phyloP scores from a whole-genome alignment of 2,797 vertebrate genomes.

The Protosalanx chinensis region DNA sequence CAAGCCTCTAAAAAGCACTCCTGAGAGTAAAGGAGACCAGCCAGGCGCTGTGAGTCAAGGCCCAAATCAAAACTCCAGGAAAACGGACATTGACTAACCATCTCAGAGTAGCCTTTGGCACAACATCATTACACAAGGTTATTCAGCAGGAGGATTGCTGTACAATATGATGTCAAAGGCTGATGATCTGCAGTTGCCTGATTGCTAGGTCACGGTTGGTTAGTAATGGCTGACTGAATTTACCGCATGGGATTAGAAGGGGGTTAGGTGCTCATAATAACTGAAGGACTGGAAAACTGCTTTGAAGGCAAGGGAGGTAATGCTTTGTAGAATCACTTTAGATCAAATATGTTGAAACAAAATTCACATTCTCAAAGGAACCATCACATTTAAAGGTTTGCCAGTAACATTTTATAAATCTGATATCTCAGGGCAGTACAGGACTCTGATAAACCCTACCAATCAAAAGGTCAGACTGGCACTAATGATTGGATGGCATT shows the following conservation, averaged over 20 bases:
- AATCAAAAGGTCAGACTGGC: too few species aligned
- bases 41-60: slow-evolving; percentile 22
- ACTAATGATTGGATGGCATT: too few species aligned
- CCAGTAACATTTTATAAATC: too few species aligned
- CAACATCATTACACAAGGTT: neutral
- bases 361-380: too few species aligned
- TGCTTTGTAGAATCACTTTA: too few species aligned
- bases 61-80: slow-evolving; percentile 22
- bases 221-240: neutral
- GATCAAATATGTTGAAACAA: too few species aligned
- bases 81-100: slow-evolving; percentile 15
- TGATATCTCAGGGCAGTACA: too few species aligned
- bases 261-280: neutral
- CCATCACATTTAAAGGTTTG: too few species aligned
- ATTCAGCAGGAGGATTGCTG: neutral
- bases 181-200: neutral
- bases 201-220: slow-evolving; percentile 1
- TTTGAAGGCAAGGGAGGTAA: too few species aligned
- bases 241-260: neutral
- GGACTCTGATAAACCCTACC: too few species aligned
- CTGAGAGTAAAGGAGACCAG: slow-evolving; percentile 12
- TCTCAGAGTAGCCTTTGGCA: slow-evolving; percentile 6
- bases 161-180: slow-evolving; percentile 13
- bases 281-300: too few species aligned
- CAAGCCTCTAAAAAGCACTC: slow-evolving; percentile 29